Evolutionary conservation across 2,113 vertebrate genomes (phyloP).

Genomic region (Terrapene triunguis): DNA sequence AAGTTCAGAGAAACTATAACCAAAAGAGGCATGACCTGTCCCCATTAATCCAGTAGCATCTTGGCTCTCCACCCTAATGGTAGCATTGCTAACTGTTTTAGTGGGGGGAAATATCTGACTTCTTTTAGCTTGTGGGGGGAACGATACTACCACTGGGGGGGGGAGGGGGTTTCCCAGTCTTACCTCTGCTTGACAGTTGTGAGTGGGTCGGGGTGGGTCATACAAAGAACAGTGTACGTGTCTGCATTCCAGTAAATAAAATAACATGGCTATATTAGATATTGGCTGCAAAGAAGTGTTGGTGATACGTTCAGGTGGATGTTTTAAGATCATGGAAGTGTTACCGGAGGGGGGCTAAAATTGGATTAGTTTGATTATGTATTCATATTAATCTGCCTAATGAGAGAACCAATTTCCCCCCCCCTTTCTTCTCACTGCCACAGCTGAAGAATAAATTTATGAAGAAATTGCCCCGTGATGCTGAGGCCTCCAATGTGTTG

Average conservation of each 20-base stretch:
- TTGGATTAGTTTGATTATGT: background rate
- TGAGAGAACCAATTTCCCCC: fast-evolving
- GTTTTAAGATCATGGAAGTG: background rate
- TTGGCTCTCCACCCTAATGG: fast-evolving
- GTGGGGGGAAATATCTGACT: background rate
- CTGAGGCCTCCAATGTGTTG: conserved; percentile 96
- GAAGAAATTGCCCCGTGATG: conserved; percentile 98
- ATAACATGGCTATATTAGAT: fast-evolving
- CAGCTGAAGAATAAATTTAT: conserved; percentile 99
- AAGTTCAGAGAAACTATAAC: background rate
- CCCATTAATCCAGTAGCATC: background rate
- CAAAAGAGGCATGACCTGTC: background rate
- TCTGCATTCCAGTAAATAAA: background rate
- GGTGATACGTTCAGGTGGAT: background rate
- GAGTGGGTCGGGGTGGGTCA: background rate
- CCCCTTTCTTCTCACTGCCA: conserved; percentile 15
- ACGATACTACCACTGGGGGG: too few relatives aligned
- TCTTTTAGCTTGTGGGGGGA: background rate
- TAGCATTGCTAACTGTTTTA: background rate
- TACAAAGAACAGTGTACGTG: background rate
- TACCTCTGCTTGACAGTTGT: background rate
- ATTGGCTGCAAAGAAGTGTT: background rate
- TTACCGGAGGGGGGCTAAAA: background rate
- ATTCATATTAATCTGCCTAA: fast-evolving
- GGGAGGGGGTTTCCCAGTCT: background rate